Percentiles rank a stretch among this genome's conserved stretches.
These are phyloP conservation scores for Siniperca chuatsi DNA, from an alignment of 2,113 vertebrate genomes.

Conservation along the genomic window DNA sequence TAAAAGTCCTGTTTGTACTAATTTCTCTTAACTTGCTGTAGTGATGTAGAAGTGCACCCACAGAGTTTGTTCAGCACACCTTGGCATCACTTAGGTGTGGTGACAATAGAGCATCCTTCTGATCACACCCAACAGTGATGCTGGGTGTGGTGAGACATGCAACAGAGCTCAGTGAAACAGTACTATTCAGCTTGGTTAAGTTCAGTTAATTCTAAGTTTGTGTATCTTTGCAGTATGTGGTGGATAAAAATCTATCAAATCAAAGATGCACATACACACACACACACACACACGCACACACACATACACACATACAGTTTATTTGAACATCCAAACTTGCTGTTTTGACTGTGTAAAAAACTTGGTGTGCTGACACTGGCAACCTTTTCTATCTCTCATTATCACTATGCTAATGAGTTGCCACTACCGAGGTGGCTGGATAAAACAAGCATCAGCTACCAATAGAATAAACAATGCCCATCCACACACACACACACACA, in stretches of 20 bases:
- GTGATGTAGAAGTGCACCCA: background rate
- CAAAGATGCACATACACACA: slow-evolving; percentile 7
- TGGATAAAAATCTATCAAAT: slow-evolving; percentile 8
- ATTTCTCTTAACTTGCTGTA: background rate
- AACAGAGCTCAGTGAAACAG: background rate
- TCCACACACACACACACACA: slow-evolving; percentile 14
- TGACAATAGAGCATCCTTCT: background rate
- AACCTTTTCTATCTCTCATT: slow-evolving; percentile 71
- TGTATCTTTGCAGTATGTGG: background rate
- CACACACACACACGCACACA: slow-evolving; percentile 4
- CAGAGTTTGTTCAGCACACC: background rate
- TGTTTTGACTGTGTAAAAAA: slow-evolving; percentile 38
- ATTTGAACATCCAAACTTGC: slow-evolving; percentile 20
- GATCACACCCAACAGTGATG: background rate
- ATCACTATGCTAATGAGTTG: slow-evolving; percentile 75
- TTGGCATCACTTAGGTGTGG: background rate
- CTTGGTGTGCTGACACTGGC: slow-evolving; percentile 65
- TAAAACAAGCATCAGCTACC: slow-evolving; percentile 58
- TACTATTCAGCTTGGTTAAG: background rate
- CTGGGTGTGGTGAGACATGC: background rate
- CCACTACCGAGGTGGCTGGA: slow-evolving; percentile 52
- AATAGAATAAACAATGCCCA: slow-evolving; percentile 56
- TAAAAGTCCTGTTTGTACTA: background rate
- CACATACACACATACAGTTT: slow-evolving; percentile 24
- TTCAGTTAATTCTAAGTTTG: background rate